Conservation (phyloP, 2,888 invertebrate species). For the Gymnocheta viridis region DNA sequence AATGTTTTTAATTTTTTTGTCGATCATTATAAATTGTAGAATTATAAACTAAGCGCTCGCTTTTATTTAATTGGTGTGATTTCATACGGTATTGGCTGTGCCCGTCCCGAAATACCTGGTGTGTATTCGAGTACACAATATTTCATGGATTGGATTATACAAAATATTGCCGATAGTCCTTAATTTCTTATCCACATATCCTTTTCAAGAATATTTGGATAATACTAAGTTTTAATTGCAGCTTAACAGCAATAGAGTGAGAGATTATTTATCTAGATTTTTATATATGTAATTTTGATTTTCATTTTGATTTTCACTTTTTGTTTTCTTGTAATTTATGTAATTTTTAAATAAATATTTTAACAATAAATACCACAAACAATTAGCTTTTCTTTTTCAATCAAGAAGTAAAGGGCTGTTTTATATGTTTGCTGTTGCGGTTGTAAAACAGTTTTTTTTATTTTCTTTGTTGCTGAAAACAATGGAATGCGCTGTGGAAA, state of each 20-base stretch:
- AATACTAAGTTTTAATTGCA: constrained; percentile 26
- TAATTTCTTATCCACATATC: constrained; percentile 12
- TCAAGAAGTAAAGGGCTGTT: constrained; percentile 8
- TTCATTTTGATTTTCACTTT: constrained; percentile 4
- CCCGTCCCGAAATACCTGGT: constrained; percentile 85
- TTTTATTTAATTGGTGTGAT: constrained; percentile 86
- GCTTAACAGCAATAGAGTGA: constrained; percentile 12
- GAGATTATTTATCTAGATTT: constrained; percentile 61
- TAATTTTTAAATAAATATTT: constrained; percentile 20
- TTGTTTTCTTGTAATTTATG: background rate
- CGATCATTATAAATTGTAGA: too few species aligned
- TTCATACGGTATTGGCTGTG: constrained; percentile 86
- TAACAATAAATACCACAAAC: background rate
- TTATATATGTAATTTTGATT: constrained; percentile 11
- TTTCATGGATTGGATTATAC: constrained; percentile 85
- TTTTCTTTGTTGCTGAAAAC: background rate
- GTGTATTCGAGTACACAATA: constrained; percentile 85
- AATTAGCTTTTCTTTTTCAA: background rate
- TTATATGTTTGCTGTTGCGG: background rate
- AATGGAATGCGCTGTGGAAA: background rate
- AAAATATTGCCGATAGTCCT: constrained; percentile 77
- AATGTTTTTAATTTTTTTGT: too few species aligned
- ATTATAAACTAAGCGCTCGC: too few species aligned
- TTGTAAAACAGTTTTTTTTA: background rate
- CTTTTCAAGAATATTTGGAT: background rate